Evolutionary conservation across 2,888 invertebrate species (phyloP).

Genomic region (Atethmia centrago): DNA sequence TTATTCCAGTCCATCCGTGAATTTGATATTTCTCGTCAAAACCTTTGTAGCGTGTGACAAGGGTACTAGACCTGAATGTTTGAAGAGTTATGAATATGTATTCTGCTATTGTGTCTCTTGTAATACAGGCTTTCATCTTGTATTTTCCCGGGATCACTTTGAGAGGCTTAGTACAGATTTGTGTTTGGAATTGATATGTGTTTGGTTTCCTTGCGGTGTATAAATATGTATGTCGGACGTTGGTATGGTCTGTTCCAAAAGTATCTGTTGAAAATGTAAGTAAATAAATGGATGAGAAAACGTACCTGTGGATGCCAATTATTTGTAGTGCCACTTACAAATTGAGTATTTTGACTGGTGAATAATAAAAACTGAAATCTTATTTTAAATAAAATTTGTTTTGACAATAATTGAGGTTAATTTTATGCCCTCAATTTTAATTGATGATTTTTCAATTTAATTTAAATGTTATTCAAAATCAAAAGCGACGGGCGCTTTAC

Average conservation of each 20-base stretch:
- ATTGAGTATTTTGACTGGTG: too few relatives aligned
- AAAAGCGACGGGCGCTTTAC: too few relatives aligned
- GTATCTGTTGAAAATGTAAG: too few relatives aligned
- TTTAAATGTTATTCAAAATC: too few relatives aligned
- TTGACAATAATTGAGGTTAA: too few relatives aligned
- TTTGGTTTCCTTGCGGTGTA: conserved; percentile 14
- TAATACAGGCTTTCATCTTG: conserved; percentile 44
- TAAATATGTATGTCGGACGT: neutral
- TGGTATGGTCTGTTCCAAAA: neutral
- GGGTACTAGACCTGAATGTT: conserved; percentile 57
- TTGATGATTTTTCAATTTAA: too few relatives aligned
- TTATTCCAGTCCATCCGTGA: conserved; percentile 41
- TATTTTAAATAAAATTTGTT: too few relatives aligned
- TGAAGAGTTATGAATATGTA: conserved; percentile 59
- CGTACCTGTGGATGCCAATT: too few relatives aligned
- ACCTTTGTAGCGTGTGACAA: conserved; percentile 59
- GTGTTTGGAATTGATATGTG: neutral
- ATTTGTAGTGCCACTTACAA: too few relatives aligned
- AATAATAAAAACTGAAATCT: too few relatives aligned
- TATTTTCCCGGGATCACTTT: conserved; percentile 42
- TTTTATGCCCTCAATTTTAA: too few relatives aligned
- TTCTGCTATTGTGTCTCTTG: conserved; percentile 51
- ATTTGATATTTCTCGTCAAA: conserved; percentile 50
- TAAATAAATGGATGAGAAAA: too few relatives aligned
- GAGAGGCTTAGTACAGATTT: conserved; percentile 31